phyloP scores from a whole-genome alignment of 2,888 invertebrate genomes.

The Diplazon laetatorius region DNA sequence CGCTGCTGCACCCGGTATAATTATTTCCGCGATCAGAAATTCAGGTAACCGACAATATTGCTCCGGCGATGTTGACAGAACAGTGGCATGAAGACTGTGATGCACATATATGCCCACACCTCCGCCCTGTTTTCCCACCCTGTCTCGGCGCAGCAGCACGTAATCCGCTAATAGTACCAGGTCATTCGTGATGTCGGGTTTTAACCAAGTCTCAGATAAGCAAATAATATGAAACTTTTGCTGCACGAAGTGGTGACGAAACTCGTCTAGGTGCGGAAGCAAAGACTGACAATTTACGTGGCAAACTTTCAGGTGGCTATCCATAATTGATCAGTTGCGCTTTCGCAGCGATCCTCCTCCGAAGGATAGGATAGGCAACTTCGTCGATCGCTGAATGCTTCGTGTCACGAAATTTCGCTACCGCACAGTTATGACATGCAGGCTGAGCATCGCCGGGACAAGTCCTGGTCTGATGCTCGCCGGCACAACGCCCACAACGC shows the following conservation, averaged over 20 bases:
- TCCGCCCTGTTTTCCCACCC: neutral
- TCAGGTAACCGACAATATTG: neutral
- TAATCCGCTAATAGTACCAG: neutral
- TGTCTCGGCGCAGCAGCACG: neutral
- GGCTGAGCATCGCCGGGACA: neutral
- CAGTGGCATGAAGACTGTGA: neutral
- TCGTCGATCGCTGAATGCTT: neutral
- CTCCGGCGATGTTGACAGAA: neutral
- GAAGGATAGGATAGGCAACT: neutral
- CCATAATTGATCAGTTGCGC: neutral
- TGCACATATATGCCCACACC: neutral
- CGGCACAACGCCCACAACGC: neutral
- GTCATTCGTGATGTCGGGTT: too few relatives aligned
- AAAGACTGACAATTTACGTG: neutral
- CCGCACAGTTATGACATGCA: neutral
- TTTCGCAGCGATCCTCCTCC: neutral
- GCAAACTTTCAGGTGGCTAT: neutral
- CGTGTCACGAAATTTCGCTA: neutral
- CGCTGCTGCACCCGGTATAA: neutral
- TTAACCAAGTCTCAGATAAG: slow-evolving; percentile 7
- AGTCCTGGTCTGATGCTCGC: neutral
- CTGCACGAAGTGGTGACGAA: slow-evolving; percentile 4
- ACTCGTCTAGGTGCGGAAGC: slow-evolving; percentile 1
- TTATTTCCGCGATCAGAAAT: neutral
- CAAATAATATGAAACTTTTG: slow-evolving; percentile 9